Percentiles rank a stretch among this genome's conserved stretches.
Evolutionary conservation across 1,140 invertebrate genomes (phyloP).

Genomic region (Portunus trituberculatus): DNA sequence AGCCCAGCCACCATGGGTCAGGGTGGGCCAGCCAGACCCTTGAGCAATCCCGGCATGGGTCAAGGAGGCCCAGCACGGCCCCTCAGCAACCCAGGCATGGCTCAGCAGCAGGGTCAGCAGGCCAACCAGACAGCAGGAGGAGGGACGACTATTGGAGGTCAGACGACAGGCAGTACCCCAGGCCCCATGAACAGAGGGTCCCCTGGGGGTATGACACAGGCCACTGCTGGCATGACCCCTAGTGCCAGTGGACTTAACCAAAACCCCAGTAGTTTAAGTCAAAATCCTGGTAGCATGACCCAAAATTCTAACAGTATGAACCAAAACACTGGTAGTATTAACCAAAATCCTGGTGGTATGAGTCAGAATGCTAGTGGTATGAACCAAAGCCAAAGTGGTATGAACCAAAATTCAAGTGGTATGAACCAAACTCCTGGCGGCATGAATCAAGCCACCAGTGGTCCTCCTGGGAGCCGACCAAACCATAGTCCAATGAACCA

Average conservation of each 20-base stretch:
- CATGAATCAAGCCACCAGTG: constrained; percentile 46
- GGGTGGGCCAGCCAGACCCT: constrained; percentile 75
- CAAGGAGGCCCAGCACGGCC: constrained; percentile 70
- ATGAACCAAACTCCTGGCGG: constrained; percentile 59
- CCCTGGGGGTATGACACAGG: constrained; percentile 62
- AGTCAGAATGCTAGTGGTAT: constrained; percentile 36
- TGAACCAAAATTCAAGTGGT: constrained; percentile 54
- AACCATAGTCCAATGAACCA: constrained; percentile 64
- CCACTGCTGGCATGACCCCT: background rate
- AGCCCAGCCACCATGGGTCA: constrained; percentile 75
- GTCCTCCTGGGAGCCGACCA: constrained; percentile 57
- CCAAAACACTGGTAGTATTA: constrained; percentile 53
- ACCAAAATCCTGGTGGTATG: constrained; percentile 52
- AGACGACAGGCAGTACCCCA: constrained; percentile 55
- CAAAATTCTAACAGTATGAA: constrained; percentile 44
- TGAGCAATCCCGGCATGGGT: constrained; percentile 76
- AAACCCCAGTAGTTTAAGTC: constrained; percentile 47
- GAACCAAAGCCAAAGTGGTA: constrained; percentile 43
- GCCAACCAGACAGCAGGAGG: constrained; percentile 46
- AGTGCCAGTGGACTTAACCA: constrained; percentile 35
- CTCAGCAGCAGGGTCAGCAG: constrained; percentile 69
- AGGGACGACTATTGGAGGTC: constrained; percentile 57
- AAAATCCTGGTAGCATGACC: constrained; percentile 51
- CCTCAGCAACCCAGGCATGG: constrained; percentile 70
- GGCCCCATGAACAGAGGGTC: constrained; percentile 66